Evolutionary conservation across 2,113 vertebrate genomes (phyloP), one percentile per base, ranked within the genome.

Genomic region (Hippocampus mohnikei): DNA sequence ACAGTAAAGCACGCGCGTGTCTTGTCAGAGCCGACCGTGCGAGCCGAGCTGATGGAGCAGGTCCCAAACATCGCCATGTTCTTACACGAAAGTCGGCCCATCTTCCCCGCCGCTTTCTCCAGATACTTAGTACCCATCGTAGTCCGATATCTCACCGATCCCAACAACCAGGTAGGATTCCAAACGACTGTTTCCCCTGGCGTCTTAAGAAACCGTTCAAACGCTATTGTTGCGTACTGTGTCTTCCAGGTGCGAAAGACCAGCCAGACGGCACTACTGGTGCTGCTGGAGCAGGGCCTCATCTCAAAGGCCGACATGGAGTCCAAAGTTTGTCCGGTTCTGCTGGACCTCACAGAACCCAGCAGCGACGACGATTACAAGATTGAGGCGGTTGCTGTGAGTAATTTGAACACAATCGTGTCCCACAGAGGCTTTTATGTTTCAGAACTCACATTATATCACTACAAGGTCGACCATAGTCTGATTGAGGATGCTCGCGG

Each of bases 1-100:
- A 29, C 15, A 9, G 15, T 8, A 9, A 58, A 15, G 12, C 25
- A 11, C 16, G 55, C 12, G 46, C 70, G 40, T 81, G 18, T 79
- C 44, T 85, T 69, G 5, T 63, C 86, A 96, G 96, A 97, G 81
- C 95, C 95, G 55, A 95, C 94, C 16, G 95, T 96, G 33, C 81
- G 93, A 71, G 94, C 94, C 23, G 95, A 96, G 77, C 91, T 97
- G 80, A 95, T 96, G 95, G 95, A 96, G 58, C 95, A 96, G 79
- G 92, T 95, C 50, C 95, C 95, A 71, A 93, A 95, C 25, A 91
- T 96, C 70, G 93, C 93, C 66, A 91, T 95, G 91, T 96, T 95
- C 84, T 89, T 96, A 33, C 94, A 94, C 52, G 95, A 95, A 85
- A 95, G 90, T 86, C 89, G 93, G 69, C 93, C 93, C 59, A 92